These are phyloP conservation scores for Hipposideros larvatus DNA, from an alignment of 2,797 vertebrate species.

Conservation along the genomic window DNA sequence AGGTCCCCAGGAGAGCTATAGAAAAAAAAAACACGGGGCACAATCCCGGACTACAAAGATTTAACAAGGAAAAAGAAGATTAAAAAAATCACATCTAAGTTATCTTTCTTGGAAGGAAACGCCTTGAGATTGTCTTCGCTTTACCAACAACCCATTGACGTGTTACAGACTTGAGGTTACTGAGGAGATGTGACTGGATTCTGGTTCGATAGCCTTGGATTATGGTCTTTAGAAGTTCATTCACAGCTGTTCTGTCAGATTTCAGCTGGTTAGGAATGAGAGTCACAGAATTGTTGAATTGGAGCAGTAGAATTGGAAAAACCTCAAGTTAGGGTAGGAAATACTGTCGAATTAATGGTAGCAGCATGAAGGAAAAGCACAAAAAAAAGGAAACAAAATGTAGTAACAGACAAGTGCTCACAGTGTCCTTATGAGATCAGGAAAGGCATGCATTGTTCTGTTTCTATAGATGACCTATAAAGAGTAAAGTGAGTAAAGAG, in stretches of 20 bases:
- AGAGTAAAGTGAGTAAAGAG: neutral
- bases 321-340: neutral
- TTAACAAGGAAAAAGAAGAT: neutral
- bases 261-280: neutral
- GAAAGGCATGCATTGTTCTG: neutral
- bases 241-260: neutral
- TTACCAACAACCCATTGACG: neutral
- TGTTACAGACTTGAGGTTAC: neutral
- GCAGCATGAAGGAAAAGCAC: neutral
- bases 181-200: neutral
- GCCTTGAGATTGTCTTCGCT: neutral
- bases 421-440: neutral
- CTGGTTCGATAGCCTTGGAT: neutral
- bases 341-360: neutral
- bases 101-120: neutral
- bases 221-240: neutral
- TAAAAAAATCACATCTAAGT: neutral
- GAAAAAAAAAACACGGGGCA: neutral
- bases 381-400: neutral
- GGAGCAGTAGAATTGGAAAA: neutral
- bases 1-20: neutral
- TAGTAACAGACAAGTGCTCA: neutral
- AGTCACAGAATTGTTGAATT: neutral
- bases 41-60: neutral
- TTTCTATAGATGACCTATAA: neutral